Evolutionary conservation across 2,797 vertebrate genomes (phyloP).

Genomic region (Rhinichthys osculus): DNA sequence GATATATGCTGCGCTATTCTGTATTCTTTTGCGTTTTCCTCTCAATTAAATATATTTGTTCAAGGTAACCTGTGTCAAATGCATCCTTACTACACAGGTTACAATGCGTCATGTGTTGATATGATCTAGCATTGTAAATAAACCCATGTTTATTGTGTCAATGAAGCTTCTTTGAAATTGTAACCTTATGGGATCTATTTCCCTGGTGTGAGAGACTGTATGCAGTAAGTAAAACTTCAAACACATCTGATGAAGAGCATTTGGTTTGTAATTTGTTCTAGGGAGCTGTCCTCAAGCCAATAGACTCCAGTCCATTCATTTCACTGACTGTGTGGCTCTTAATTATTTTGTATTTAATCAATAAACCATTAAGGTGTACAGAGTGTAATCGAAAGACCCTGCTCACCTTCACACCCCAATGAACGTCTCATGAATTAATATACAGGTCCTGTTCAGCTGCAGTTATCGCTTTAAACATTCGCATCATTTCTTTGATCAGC

Average conservation of each 20-base stretch:
- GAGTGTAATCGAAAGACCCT: slow-evolving; percentile 38
- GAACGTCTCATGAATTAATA: slow-evolving; percentile 22
- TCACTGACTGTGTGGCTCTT: slow-evolving; percentile 41
- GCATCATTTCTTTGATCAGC: slow-evolving; percentile 20
- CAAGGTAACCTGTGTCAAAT: no score
- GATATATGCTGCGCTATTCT: no score
- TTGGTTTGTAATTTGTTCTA: slow-evolving; percentile 31
- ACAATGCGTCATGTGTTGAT: neutral
- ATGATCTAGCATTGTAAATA: neutral
- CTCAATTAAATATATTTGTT: no score
- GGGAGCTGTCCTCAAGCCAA: slow-evolving; percentile 3
- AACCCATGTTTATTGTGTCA: slow-evolving; percentile 2
- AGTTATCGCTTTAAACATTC: slow-evolving; percentile 18
- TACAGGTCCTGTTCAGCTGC: neutral
- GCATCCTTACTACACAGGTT: no score
- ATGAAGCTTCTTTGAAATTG: neutral
- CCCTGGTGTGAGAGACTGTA: neutral
- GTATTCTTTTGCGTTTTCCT: no score
- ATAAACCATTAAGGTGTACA: slow-evolving; percentile 47
- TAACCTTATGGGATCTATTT: slow-evolving; percentile 9
- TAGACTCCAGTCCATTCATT: slow-evolving; percentile 34
- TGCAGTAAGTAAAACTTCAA: slow-evolving; percentile 21
- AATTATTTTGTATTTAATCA: slow-evolving; percentile 50
- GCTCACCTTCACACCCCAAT: slow-evolving; percentile 44
- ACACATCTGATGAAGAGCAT: slow-evolving; percentile 37